Evolutionary conservation across 1,140 invertebrate species (phyloP), one percentile per base, ranked within the genome.

Genomic region (Antheraea pernyi): DNA sequence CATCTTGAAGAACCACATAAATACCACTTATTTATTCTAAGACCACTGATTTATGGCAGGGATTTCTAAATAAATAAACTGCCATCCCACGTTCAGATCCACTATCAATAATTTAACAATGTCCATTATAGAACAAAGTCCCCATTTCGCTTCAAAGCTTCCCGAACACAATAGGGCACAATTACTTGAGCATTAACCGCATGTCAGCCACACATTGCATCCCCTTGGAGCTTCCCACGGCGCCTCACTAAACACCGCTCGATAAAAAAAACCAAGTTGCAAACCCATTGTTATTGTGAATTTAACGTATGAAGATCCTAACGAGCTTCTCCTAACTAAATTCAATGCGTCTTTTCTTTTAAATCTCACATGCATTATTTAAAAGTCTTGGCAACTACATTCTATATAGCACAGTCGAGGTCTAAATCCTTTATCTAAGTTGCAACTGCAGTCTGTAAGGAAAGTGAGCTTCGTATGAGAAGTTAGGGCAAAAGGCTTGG

Each of bases 221-320:
- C n/a, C 11, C 22, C 61, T 18, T 63, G 16, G 19, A 37, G 61
- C 61, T 63, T 37, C 61, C 11, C 61, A 63, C 30, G 30, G 6
- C 19, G 19, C 19, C 59, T 60, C 59, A 22, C 18, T 19, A 30
- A 60, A n/a, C 22, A 19, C 22, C 19, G 59, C 59, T 8, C 46
- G 13, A n/a, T 16, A 53, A 53, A 53, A n/a, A 42, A 53, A 53
- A 53, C 46, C 46, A 8, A 60, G 19, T 30, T 19, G 7, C 59
- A 19, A 63, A n/a, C 19, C 61, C 61, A 63, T 63, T 63, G 61
- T 63, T 16, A 37, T 63, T 63, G 61, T 63, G 13, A 63, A 36
- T 18, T 37, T 37, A 63, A n/a, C 30, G 61, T 63, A 63, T 63
- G 61, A 63, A 63, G 61, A 30, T 22, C 19, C 7, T 22, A 61